Percentiles rank a stretch among this genome's conserved stretches.
These are phyloP conservation scores for Hololepta plana DNA, from an alignment of 2,888 invertebrate genomes.

Conservation along the genomic window DNA sequence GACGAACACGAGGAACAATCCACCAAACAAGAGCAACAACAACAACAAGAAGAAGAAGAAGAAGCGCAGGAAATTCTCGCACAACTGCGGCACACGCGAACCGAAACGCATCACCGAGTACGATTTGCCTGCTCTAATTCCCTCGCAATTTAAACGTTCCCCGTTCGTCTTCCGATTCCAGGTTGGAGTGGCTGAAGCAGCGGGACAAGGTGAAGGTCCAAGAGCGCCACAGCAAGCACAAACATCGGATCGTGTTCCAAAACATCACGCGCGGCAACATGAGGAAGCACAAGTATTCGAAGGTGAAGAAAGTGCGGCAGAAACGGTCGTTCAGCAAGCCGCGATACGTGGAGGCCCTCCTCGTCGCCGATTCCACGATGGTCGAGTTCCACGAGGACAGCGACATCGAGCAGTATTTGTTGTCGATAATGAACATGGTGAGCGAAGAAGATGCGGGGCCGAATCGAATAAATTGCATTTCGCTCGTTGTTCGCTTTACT, in stretches of 20 bases:
- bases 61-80: slow-evolving; percentile 30
- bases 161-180: slow-evolving; percentile 15
- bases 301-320: slow-evolving; percentile 14
- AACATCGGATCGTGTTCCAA: slow-evolving; percentile 16
- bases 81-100: slow-evolving; percentile 37
- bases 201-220: slow-evolving; percentile 29
- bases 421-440: slow-evolving; percentile 89
- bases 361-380: slow-evolving; percentile 80
- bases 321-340: slow-evolving; percentile 54
- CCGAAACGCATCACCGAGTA: slow-evolving; percentile 31
- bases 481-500: no score
- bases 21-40: slow-evolving; percentile 1
- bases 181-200: slow-evolving; percentile 39
- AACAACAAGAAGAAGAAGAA: slow-evolving; percentile 27
- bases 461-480: no score
- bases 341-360: slow-evolving; percentile 66
- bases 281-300: slow-evolving; percentile 24
- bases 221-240: slow-evolving; percentile 22
- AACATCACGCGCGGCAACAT: slow-evolving; percentile 22
- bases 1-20: no score
- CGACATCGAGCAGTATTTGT: slow-evolving; percentile 67
- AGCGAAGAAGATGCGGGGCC: no score
- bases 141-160: no score
- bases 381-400: slow-evolving; percentile 66
- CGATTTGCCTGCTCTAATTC: no score